phyloP scores from a whole-genome alignment of 2,888 invertebrate genomes.

The Hypomecis atomaria region DNA sequence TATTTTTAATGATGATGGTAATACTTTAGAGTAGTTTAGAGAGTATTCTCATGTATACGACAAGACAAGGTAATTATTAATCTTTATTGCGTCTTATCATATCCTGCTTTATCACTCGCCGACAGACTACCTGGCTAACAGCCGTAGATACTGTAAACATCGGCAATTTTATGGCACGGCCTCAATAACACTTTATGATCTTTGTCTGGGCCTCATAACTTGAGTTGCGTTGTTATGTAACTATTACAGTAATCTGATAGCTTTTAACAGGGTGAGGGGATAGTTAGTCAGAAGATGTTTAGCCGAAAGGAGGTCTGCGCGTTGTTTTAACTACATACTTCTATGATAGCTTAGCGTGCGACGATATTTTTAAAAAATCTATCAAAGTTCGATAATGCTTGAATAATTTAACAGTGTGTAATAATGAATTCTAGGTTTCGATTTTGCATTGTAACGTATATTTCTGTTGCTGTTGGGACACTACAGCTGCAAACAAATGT shows the following conservation, averaged over 20 bases:
- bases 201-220: constrained; percentile 48
- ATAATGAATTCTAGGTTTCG: too few relatives aligned
- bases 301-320: background rate
- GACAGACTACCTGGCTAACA: constrained; percentile 39
- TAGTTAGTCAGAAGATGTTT: background rate
- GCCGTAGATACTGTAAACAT: constrained; percentile 23
- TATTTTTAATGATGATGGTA: too few relatives aligned
- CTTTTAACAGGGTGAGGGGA: constrained; percentile 36
- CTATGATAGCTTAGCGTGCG: too few relatives aligned
- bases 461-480: too few relatives aligned
- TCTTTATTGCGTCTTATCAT: constrained; percentile 7
- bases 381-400: too few relatives aligned
- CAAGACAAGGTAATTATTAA: background rate
- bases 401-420: too few relatives aligned
- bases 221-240: constrained; percentile 59
- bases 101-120: constrained; percentile 29
- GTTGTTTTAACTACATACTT: too few relatives aligned
- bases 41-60: too few relatives aligned
- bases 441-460: too few relatives aligned
- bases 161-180: constrained; percentile 48
- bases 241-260: constrained; percentile 59
- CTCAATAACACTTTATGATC: constrained; percentile 62
- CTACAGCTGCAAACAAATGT: too few relatives aligned
- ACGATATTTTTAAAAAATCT: too few relatives aligned
- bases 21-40: too few relatives aligned